Evolutionary conservation across 2,113 vertebrate species (phyloP).

Genomic region (Phrynosoma platyrhinos): DNA sequence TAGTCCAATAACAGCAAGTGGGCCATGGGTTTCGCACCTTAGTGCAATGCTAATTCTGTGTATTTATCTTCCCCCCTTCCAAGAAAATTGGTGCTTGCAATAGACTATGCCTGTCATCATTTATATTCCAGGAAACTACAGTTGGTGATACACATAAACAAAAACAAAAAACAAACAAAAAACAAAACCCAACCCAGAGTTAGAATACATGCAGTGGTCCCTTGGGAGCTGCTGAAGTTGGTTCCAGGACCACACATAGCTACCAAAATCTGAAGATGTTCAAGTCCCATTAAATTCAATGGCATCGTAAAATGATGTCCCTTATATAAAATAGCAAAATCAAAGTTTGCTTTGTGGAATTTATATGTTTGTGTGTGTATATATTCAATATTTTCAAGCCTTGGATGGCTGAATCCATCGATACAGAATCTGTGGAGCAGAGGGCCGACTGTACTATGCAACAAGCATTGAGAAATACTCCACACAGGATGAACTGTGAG

Average conservation of each 20-base stretch:
- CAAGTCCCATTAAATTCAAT: too few species aligned
- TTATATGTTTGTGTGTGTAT: too few species aligned
- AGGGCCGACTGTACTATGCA: not conserved
- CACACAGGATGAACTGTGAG: not conserved
- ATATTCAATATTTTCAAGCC: too few species aligned
- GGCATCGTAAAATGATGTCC: too few species aligned
- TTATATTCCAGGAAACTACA: slow-evolving; percentile 28
- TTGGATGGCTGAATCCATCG: too few species aligned
- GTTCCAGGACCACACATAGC: too few species aligned
- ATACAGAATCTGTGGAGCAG: too few species aligned
- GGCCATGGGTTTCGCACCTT: not conserved
- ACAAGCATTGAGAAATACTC: not conserved
- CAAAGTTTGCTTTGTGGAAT: too few species aligned
- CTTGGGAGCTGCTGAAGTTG: too few species aligned
- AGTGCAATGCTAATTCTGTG: not conserved
- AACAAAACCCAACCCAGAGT: not conserved
- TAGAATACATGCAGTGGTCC: not conserved
- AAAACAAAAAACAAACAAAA: not conserved
- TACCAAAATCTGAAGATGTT: too few species aligned
- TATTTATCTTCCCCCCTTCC: not conserved
- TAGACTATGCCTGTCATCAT: not conserved
- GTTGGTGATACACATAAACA: not conserved
- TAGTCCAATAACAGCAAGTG: not conserved
- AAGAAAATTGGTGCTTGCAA: slow-evolving; percentile 1
- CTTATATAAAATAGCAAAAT: too few species aligned